phyloP scores from a whole-genome alignment of 2,888 invertebrate species.

The Pyralis farinalis region DNA sequence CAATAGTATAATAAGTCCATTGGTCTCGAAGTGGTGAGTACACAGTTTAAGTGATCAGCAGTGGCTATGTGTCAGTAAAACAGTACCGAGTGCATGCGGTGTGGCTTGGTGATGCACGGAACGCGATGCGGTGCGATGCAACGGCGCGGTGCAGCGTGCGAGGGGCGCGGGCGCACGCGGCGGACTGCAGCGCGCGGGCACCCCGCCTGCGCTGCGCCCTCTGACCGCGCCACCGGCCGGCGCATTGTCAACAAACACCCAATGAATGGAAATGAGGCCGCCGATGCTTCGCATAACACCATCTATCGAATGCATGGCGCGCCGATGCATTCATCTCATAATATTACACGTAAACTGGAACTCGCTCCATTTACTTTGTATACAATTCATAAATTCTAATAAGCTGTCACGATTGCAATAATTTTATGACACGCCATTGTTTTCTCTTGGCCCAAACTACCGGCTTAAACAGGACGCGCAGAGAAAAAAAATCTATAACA shows the following conservation, averaged over 20 bases:
- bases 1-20: slow-evolving; percentile 47
- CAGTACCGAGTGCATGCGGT: slow-evolving; percentile 18
- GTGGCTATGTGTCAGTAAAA: not conserved
- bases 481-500: too few species aligned
- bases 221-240: slow-evolving; percentile 48
- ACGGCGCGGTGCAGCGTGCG: slow-evolving; percentile 48
- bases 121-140: slow-evolving; percentile 16
- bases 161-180: slow-evolving; percentile 57
- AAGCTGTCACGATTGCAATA: slow-evolving; percentile 5
- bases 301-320: slow-evolving; percentile 13
- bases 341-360: slow-evolving; percentile 6
- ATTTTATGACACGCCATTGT: slow-evolving; percentile 7
- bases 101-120: slow-evolving; percentile 36
- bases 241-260: slow-evolving; percentile 66
- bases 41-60: slow-evolving; percentile 20
- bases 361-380: slow-evolving; percentile 10
- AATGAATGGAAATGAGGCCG: slow-evolving; percentile 68
- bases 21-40: slow-evolving; percentile 32
- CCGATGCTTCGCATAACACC: slow-evolving; percentile 34
- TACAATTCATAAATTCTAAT: slow-evolving; percentile 8
- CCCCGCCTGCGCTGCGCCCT: slow-evolving; percentile 38
- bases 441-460: slow-evolving; percentile 8
- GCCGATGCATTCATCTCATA: slow-evolving; percentile 15
- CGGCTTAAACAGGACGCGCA: too few species aligned
- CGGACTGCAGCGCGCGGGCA: slow-evolving; percentile 43